Evolutionary conservation across 1,140 invertebrate species (phyloP).

Genomic region (Nephotettix cincticeps): DNA sequence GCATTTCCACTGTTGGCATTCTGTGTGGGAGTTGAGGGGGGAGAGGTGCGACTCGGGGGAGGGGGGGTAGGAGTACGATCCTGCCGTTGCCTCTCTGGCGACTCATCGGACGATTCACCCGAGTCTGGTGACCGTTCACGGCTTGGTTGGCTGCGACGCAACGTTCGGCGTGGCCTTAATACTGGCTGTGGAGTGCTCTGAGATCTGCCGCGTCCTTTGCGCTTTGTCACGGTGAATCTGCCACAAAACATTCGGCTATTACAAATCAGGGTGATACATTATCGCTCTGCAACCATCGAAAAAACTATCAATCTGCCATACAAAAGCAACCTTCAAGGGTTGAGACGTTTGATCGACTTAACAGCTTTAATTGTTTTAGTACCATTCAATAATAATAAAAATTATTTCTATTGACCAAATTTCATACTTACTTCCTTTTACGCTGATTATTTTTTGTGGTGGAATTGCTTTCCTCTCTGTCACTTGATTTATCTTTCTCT

Average conservation of each 20-base stretch:
- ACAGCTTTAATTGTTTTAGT: too few relatives aligned
- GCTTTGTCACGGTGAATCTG: slow-evolving; percentile 13
- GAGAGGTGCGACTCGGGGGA: not conserved
- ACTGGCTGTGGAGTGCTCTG: slow-evolving; percentile 5
- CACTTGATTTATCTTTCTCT: slow-evolving; percentile 1
- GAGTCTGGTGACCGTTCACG: slow-evolving; percentile 16
- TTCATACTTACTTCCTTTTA: slow-evolving; percentile 25
- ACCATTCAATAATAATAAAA: too few relatives aligned
- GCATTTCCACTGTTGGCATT: not conserved
- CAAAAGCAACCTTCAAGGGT: too few relatives aligned
- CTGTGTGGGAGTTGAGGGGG: not conserved
- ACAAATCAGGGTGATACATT: too few relatives aligned
- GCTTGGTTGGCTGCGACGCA: slow-evolving; percentile 17
- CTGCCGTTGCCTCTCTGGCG: not conserved
- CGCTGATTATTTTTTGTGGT: not conserved
- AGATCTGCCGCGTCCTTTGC: slow-evolving; percentile 31
- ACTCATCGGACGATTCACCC: slow-evolving; percentile 28
- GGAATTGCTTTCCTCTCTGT: not conserved
- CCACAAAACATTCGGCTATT: too few relatives aligned
- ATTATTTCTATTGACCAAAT: too few relatives aligned
- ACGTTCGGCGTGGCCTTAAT: slow-evolving; percentile 1
- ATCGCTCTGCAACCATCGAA: too few relatives aligned
- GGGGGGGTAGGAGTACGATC: not conserved
- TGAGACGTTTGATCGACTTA: too few relatives aligned
- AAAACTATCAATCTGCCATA: too few relatives aligned